Conservation (phyloP, 2,797 vertebrate species). For the Manis crassicaudata region DNA sequence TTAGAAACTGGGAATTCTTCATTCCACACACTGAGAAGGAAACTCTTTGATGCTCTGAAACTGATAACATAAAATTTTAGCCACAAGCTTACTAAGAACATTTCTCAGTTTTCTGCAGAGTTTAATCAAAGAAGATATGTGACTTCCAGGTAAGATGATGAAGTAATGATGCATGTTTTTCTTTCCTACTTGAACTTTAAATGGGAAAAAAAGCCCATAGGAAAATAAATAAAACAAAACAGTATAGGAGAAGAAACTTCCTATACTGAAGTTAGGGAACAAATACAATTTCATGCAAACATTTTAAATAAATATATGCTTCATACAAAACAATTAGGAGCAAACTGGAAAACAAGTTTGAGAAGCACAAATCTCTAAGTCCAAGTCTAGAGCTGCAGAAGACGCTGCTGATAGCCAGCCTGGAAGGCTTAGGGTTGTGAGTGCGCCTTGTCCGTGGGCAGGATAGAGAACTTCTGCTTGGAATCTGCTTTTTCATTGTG, state of each 20-base stretch:
- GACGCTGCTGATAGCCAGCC: fast-evolving
- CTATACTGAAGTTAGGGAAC: not conserved
- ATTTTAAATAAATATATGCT: not conserved
- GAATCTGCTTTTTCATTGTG: not conserved
- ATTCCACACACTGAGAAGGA: not conserved
- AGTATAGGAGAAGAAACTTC: not conserved
- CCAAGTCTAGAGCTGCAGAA: not conserved
- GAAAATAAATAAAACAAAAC: not conserved
- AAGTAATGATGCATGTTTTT: not conserved
- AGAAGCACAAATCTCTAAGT: not conserved
- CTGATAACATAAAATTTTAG: slow-evolving; percentile 49
- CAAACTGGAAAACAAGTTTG: not conserved
- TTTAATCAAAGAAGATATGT: not conserved
- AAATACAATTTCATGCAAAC: not conserved
- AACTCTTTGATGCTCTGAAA: slow-evolving; percentile 18
- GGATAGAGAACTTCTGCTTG: not conserved
- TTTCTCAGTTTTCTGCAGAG: not conserved
- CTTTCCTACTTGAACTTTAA: not conserved
- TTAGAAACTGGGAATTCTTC: slow-evolving; percentile 16
- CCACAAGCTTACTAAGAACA: not conserved
- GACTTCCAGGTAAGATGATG: not conserved
- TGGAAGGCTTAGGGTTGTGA: not conserved
- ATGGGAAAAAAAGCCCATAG: not conserved
- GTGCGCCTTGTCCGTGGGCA: not conserved
- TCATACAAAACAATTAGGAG: not conserved